Percentiles rank a stretch among this genome's conserved stretches.
Evolutionary conservation across 2,888 invertebrate genomes (phyloP).

Genomic region (Oithona nana): DNA sequence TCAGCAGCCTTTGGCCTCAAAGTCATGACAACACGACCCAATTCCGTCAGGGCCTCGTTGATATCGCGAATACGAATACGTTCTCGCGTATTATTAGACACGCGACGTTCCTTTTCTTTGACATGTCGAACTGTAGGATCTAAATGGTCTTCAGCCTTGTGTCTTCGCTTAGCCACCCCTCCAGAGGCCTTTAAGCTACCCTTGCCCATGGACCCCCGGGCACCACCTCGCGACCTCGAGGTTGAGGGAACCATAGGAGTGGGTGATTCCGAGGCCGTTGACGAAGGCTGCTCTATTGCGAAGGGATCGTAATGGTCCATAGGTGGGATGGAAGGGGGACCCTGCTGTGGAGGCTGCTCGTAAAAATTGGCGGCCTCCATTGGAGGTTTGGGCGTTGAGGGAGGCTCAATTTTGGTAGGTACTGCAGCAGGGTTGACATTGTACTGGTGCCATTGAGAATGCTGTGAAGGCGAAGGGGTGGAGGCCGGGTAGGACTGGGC

Average conservation of each 20-base stretch:
- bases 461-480: background rate
- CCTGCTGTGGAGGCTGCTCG: background rate
- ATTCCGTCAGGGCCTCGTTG: slow-evolving; percentile 93
- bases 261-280: background rate
- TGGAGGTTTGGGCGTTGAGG: background rate
- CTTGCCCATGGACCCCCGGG: background rate
- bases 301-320: background rate
- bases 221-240: background rate
- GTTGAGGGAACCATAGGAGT: background rate
- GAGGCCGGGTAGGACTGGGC: background rate
- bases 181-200: background rate
- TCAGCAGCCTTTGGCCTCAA: slow-evolving; percentile 64
- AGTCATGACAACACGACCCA: slow-evolving; percentile 93
- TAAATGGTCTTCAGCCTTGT: background rate
- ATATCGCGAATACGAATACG: slow-evolving; percentile 96
- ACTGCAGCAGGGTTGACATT: background rate
- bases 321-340: background rate
- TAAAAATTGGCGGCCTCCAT: too few species aligned
- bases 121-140: background rate
- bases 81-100: slow-evolving; percentile 96
- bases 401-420: background rate
- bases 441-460: background rate
- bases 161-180: background rate
- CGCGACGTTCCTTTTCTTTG: slow-evolving; percentile 82
- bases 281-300: background rate